Base-by-base conservation (phyloP, 2,888 invertebrate species). In the Amphipoea lucens region DNA sequence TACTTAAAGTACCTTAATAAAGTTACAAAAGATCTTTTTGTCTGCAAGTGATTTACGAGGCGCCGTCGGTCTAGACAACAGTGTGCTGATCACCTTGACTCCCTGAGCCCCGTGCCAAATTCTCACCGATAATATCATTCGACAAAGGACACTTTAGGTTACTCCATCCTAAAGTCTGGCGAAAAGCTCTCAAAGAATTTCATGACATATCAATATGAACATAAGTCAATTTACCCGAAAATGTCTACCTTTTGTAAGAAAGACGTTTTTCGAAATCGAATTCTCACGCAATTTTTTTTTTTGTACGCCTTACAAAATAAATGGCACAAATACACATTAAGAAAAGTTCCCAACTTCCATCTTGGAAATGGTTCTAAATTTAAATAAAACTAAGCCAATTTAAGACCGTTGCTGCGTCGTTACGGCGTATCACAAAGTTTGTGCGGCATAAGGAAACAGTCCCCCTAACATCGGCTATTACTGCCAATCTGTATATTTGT, bases 31-130 rank as follows among this genome's bases (percentile, higher is more conserved):
- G 51, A 42, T 57, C 5, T 73, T 77, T 77, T 77, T 76, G 70
- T 71, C 65, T 77, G 17, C 63, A 42, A n/a, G 65, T 86, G 57
- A 87, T 82, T 81, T 85, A 77, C 45, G 79, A 77, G 90, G 87
- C 90, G 90, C 88, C 90, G 54, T 54, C 65, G 60, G 90, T 90
- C 90, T 90, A 90, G 90, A 76, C 51, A 40, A 40, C 75, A 73
- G 73, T 65, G 60, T 67, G 54, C 51, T 70, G 79, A 84, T 90
- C 88, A 90, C 87, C 90, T 90, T 90, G 90, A 73, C 74, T 70
- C 70, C 23, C 63, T 51, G 67, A 75, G n/a, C 65, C 62, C 63
- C 76, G 82, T 81, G 87, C 86, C 86, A 88, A 87, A 77, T 82
- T 77, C 48, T 79, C 68, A 51, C 66, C 78, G 72, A 78, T 79